Evolutionary conservation across 2,113 vertebrate species (phyloP).

Genomic region (Chionodraco myersi): DNA sequence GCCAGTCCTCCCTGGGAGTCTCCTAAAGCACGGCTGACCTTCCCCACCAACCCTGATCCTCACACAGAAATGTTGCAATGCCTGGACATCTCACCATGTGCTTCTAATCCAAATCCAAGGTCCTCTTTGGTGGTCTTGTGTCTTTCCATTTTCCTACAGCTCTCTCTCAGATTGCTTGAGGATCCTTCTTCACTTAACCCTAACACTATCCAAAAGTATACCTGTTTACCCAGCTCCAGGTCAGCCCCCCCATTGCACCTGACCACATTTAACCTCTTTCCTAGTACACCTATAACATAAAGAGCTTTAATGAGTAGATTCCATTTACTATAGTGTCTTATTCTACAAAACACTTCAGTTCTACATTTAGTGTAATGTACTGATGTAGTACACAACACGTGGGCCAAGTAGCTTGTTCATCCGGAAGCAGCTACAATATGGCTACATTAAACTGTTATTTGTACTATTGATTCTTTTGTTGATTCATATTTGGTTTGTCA

Average conservation of each 20-base stretch:
- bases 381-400: neutral
- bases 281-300: neutral
- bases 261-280: neutral
- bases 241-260: neutral
- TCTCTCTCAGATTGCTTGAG: neutral
- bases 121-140: constrained; percentile 53
- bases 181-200: neutral
- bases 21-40: constrained; percentile 19
- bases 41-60: constrained; percentile 3
- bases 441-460: neutral
- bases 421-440: neutral
- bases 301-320: neutral
- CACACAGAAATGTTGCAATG: constrained; percentile 42
- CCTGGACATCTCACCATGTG: constrained; percentile 49
- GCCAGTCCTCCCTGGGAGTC: neutral
- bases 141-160: constrained; percentile 1
- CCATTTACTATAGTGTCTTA: neutral
- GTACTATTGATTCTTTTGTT: neutral
- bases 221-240: neutral
- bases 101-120: constrained; percentile 46
- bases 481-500: neutral
- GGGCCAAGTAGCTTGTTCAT: too few species aligned
- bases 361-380: neutral
- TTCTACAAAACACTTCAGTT: neutral
- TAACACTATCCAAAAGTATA: neutral